Base-by-base conservation (phyloP, 2,888 invertebrate genomes). In the Lithodes maja region DNA sequence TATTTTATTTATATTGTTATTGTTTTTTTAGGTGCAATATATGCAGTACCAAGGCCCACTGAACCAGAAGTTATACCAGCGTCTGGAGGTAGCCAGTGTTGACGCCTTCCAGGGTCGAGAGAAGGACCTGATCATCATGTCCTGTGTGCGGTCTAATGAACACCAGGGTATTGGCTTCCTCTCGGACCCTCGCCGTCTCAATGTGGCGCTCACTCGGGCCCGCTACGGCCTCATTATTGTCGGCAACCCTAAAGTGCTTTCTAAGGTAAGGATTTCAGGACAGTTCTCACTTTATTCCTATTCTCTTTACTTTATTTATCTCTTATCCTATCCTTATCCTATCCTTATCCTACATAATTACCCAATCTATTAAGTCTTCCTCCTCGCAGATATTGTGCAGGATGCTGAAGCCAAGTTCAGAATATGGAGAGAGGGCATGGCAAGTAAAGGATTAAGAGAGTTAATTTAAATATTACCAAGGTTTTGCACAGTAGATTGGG, bases 41-140 rank as follows among this genome's bases (percentile, higher is more conserved):
- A 99, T 99, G 99, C 99, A 99, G 94, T 98, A 98, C 93, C 99
- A 99, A 93, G 99, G 99, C 12, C 97, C 98, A 12, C 94, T 99
- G 86, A 99, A 99, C 93, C 97, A 98, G 69, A 99, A 99, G 93
- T 95, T 99, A 0, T 99, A 99, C 93, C 97, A 99, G 94, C 99
- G 99, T 93, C 98, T 99, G 86, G 99, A 99, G 94, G 99, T 99
- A 0, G 99, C 99, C 7, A 99, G 99, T 94, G 99, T 99, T 2
- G 99, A 99, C 94, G 99, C 99, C 0, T 99, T 99, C 94, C 99
- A 99, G 94, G 99, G 99, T 0, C 95, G 99, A 82, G 99, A 99
- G 93, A 99, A 99, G 93, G 99, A 99, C 93, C 97, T 99, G 89
- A 99, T 99, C 92, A 98, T 99, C 85, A 97, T 99, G 97, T 99